Evolutionary conservation across 1,140 invertebrate species (phyloP).

Genomic region (Brachionus manjavacas): DNA sequence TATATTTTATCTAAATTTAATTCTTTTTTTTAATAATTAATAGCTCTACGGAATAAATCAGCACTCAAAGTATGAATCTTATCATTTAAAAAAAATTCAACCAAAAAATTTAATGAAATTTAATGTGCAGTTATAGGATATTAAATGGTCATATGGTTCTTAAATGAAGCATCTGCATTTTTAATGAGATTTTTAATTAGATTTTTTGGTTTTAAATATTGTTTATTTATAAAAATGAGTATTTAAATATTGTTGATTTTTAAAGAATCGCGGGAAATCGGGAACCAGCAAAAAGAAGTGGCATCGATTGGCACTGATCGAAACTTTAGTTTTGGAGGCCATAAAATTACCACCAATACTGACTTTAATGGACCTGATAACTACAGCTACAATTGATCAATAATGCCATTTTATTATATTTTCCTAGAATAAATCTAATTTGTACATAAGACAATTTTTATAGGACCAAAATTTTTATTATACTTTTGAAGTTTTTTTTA

Average conservation of each 20-base stretch:
- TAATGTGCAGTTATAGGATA: background rate
- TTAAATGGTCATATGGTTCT: background rate
- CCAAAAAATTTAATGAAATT: background rate
- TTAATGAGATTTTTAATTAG: background rate
- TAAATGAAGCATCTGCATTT: background rate
- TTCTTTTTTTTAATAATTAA: background rate
- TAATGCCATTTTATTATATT: background rate
- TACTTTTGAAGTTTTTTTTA: background rate
- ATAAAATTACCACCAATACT: background rate
- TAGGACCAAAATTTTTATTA: background rate
- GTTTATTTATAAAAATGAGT: background rate
- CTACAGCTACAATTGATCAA: constrained; percentile 3
- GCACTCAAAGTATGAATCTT: constrained; percentile 32
- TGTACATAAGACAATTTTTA: background rate
- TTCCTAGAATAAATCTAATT: background rate
- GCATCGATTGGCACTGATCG: background rate
- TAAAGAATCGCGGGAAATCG: background rate
- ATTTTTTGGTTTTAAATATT: constrained; percentile 6
- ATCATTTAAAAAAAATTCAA: background rate
- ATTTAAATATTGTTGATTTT: background rate
- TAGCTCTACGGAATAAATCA: constrained; percentile 28
- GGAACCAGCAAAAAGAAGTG: background rate
- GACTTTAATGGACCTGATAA: constrained; percentile 20
- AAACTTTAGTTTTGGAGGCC: background rate
- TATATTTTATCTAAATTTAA: background rate